phyloP scores from a whole-genome alignment of 2,888 invertebrate genomes.

The Nebria brevicollis region DNA sequence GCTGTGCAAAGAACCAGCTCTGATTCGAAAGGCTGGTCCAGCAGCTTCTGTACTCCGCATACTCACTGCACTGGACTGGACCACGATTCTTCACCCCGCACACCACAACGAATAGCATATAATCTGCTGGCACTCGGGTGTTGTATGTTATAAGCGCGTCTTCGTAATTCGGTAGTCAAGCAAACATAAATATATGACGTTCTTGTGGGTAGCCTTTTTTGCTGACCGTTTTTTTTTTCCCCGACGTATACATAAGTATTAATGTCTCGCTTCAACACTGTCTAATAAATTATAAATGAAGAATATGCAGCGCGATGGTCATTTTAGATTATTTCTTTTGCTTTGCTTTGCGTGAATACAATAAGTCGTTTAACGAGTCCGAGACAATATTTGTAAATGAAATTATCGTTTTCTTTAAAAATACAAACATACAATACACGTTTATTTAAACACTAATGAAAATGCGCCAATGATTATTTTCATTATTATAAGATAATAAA shows the following conservation, averaged over 20 bases:
- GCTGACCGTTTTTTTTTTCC: not conserved
- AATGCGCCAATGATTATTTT: too few species aligned
- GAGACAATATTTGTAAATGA: not conserved
- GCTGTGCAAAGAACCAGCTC: slow-evolving; percentile 61
- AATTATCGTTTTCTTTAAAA: too few species aligned
- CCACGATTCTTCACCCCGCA: slow-evolving; percentile 49
- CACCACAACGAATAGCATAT: not conserved
- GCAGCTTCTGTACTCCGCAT: slow-evolving; percentile 61
- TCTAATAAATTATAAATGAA: slow-evolving; percentile 1
- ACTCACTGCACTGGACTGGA: slow-evolving; percentile 59
- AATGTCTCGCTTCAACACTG: slow-evolving; percentile 1
- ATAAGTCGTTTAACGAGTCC: not conserved
- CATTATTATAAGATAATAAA: too few species aligned
- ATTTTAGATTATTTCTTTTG: not conserved
- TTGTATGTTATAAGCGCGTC: slow-evolving; percentile 54
- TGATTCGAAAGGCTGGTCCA: slow-evolving; percentile 62
- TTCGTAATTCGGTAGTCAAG: slow-evolving; percentile 64
- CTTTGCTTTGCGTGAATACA: not conserved
- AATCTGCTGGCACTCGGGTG: not conserved
- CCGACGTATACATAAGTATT: not conserved
- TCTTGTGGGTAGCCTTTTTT: not conserved
- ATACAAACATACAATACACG: too few species aligned
- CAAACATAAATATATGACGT: slow-evolving; percentile 8
- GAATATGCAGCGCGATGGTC: not conserved
- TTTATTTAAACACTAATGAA: too few species aligned